Conservation (phyloP, 2,888 invertebrate species). For the Baccha elongata region DNA sequence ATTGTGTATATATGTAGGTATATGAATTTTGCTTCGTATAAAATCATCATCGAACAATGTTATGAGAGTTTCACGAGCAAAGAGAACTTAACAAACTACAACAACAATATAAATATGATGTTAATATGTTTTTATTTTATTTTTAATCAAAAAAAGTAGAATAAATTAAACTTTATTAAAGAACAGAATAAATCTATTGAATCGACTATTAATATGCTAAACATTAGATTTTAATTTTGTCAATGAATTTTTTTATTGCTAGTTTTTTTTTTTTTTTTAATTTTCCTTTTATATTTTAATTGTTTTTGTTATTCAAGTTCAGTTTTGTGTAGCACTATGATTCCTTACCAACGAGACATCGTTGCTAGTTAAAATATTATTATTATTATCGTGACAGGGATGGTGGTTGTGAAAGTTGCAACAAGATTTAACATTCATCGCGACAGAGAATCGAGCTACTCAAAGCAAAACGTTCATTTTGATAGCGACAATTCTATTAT, state of each 20-base stretch:
- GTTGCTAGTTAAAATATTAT: too few species aligned
- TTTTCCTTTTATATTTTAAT: too few species aligned
- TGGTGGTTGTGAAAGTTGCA: too few species aligned
- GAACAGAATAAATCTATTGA: slow-evolving; percentile 15
- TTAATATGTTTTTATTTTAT: slow-evolving; percentile 1
- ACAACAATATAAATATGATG: background rate
- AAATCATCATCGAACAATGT: slow-evolving; percentile 28
- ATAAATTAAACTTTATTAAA: slow-evolving; percentile 6
- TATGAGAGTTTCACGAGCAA: slow-evolving; percentile 27
- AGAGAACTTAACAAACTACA: background rate
- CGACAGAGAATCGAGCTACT: too few species aligned
- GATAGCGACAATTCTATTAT: too few species aligned
- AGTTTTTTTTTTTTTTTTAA: slow-evolving; percentile 3
- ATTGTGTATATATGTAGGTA: slow-evolving; percentile 43
- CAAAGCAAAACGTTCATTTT: too few species aligned
- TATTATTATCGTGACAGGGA: too few species aligned
- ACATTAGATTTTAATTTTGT: slow-evolving; percentile 38
- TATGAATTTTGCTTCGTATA: background rate
- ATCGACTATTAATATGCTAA: slow-evolving; percentile 35
- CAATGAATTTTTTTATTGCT: slow-evolving; percentile 44
- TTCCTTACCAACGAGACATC: too few species aligned
- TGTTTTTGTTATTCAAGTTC: too few species aligned
- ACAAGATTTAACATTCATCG: too few species aligned
- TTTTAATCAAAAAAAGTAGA: slow-evolving; percentile 6
- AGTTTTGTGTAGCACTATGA: too few species aligned